A percentile compares a stretch with the other conserved stretches of the same genome.
Conservation (phyloP, 2,888 invertebrate species). For the Agelastica alni region DNA sequence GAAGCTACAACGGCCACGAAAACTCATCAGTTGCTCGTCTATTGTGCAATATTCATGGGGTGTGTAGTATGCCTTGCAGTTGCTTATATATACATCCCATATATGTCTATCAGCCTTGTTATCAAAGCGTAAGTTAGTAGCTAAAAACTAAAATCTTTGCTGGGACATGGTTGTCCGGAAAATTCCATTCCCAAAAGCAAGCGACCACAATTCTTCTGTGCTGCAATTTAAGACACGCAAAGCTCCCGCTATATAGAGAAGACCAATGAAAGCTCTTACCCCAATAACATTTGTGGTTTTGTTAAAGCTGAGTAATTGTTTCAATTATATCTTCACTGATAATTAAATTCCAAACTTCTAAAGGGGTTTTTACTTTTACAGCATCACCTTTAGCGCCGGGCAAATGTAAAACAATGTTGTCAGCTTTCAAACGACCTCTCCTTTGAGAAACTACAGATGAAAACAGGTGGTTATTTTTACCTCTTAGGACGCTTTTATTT, state of each 20-base stretch:
- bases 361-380: background rate
- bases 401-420: background rate
- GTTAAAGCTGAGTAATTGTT: too few species aligned
- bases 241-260: slow-evolving; percentile 1
- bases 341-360: background rate
- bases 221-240: too few species aligned
- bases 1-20: background rate
- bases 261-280: slow-evolving; percentile 7
- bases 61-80: background rate
- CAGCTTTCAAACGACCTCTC: too few species aligned
- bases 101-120: background rate
- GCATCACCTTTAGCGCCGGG: too few species aligned
- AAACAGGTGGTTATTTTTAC: background rate
- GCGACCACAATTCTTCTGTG: too few species aligned
- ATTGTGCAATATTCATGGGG: background rate
- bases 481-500: background rate
- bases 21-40: background rate
- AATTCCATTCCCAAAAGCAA: too few species aligned
- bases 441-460: background rate
- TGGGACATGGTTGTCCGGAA: background rate
- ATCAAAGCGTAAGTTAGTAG: background rate
- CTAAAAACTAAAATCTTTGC: background rate
- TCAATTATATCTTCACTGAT: too few species aligned
- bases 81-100: background rate
- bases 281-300: slow-evolving; percentile 6